Percentiles rank a stretch among this genome's conserved stretches.
These are phyloP conservation scores for Pedetes capensis DNA, from an alignment of 2,113 vertebrate genomes.

Conservation along the genomic window DNA sequence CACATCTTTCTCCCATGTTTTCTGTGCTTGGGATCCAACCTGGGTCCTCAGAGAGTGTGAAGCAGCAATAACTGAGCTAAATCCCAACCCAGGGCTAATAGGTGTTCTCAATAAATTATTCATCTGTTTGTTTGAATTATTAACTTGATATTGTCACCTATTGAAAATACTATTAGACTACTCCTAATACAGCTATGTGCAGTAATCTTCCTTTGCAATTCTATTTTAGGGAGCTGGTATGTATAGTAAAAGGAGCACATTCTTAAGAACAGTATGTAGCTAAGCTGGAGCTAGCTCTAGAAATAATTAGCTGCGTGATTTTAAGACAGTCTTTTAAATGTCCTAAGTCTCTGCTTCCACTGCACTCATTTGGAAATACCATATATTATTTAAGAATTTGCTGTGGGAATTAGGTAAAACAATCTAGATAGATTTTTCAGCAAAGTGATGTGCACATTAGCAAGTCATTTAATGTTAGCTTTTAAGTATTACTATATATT, in stretches of 20 bases:
- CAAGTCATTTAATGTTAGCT: neutral
- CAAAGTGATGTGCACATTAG: neutral
- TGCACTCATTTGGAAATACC: neutral
- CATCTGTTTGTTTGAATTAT: too few species aligned
- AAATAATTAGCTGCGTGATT: neutral
- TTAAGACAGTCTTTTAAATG: neutral
- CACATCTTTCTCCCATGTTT: too few species aligned
- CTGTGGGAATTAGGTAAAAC: neutral
- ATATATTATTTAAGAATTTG: neutral
- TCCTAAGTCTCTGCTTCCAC: neutral
- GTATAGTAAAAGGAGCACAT: neutral
- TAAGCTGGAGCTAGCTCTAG: neutral
- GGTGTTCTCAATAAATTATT: neutral
- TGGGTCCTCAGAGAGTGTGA: too few species aligned
- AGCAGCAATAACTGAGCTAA: too few species aligned
- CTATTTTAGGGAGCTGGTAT: neutral
- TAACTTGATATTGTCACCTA: neutral
- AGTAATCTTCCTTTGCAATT: neutral
- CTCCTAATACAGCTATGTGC: neutral
- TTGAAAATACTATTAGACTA: neutral
- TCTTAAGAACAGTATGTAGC: neutral
- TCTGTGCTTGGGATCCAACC: too few species aligned
- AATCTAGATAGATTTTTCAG: neutral
- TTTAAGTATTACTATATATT: neutral
- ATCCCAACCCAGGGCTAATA: too few species aligned